Evolutionary conservation across 2,888 invertebrate genomes (phyloP), one percentile per base, ranked within the genome.

Genomic region (Oligia fasciuncula): DNA sequence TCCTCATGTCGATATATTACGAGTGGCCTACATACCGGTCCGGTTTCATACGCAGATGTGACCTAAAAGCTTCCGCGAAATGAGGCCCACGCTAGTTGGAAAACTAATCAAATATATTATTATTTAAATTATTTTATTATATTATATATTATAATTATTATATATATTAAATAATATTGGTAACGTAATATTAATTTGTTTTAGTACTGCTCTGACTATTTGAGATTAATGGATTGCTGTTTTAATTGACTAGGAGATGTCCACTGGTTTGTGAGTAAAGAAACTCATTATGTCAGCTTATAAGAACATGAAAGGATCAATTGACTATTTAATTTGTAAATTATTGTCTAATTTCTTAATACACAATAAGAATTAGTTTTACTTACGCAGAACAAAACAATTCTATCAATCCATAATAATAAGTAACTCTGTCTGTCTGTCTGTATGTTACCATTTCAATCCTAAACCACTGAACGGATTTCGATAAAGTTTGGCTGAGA

Each of bases 1-100:
- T 92, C 93, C 92, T 92, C 92, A 91, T 93, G 94, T 94, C 95
- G 95, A 95, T 95, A 93, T 93, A 93, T 94, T 93, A 92, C 93
- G 90, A 94, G 93, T 94, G 93, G 91, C 93, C 94, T 93, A 95
- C 94, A 94, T 94, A 93, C 92, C 86, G 91, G 89, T 91, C 90
- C 90, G 89, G 87, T 90, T 91, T 89, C 90, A 89, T 90, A 93
- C 94, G 91, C 95, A 95, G 94, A 95, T 95, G 95, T 93, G 94
- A 93, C 95, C 94, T 91, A 82, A 89, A 89, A 89, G 89, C 87
- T 86, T 86, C 83, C 84, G 77, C 80, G 83, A 89, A 91, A 90
- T 91, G 86, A 90, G 68, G 65, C 71, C 71, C 66, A 77, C 68
- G 70, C 69, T 85, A 84, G 76, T 85, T 84, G 78, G 78, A 86